Base-by-base conservation (phyloP, 2,113 vertebrate genomes). In the Zootoca vivipara region DNA sequence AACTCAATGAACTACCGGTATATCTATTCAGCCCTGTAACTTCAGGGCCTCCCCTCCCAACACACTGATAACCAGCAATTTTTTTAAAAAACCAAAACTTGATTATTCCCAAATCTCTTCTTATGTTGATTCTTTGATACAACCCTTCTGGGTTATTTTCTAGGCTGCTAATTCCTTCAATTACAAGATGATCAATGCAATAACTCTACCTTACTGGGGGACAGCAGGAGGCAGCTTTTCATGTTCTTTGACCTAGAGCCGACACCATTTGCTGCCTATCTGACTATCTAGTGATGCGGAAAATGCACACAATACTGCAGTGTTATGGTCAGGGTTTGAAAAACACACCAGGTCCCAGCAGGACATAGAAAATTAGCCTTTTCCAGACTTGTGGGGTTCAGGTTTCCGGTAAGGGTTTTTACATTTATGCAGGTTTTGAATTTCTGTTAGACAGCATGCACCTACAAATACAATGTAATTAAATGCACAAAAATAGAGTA, bases 241-340 rank as follows among this genome's bases (percentile, higher is more conserved):
- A 89, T 93, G 92, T 93, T 94, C 90, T 90, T 46, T 96, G 97
- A 98, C 96, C 96, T 94, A 86, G 85, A 94, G 94, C 91, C 93
- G 91, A 92, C 92, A 92, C 94, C 94, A 95, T 95, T 96, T 96
- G 94, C 96, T 95, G 93, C 92, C 94, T 95, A 90, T 97, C 94
- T 95, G 94, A 96, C 94, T 94, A 94, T 85, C 95, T 96, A 96
- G 97, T 94, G 93, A 97, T 96, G 97, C 97, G 96, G 98, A 98
- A 98, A 98, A 98, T 95, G 95, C 95, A 97, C 96, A 97, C 96
- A 97, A 96, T 97, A 94, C 97, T 95, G 95, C 95, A 97, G 97
- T 97, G 96, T 97, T 97, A 97, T 97, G 96, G 96, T 94, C 94
- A 93, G 92, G 92, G 95, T 90, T 95, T 95, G 96, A 97, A 97